Conservation (phyloP, 2,113 vertebrate species). For the Mungos mungo region DNA sequence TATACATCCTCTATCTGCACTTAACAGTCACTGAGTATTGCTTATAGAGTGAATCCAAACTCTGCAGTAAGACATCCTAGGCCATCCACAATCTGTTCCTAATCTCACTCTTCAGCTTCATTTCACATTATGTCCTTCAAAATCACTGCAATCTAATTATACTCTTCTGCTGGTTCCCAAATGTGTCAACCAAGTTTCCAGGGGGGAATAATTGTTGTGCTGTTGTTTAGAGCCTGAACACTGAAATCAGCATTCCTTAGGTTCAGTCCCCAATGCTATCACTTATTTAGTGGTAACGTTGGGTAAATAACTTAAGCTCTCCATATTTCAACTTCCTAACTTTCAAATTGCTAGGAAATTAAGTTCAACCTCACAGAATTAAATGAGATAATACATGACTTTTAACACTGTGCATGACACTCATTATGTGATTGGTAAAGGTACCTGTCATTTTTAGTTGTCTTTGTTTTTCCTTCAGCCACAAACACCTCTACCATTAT, state of each 20-base stretch:
- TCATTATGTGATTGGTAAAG: neutral
- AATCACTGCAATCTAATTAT: slow-evolving; percentile 66
- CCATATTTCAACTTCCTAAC: neutral
- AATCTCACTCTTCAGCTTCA: slow-evolving; percentile 78
- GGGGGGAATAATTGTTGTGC: slow-evolving; percentile 42
- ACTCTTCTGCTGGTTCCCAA: slow-evolving; percentile 45
- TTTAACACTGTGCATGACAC: neutral
- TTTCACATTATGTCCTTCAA: slow-evolving; percentile 77
- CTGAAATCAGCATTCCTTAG: neutral
- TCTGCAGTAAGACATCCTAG: slow-evolving; percentile 34
- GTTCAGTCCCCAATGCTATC: neutral
- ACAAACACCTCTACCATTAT: neutral
- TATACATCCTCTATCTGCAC: slow-evolving; percentile 20
- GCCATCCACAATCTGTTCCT: slow-evolving; percentile 72
- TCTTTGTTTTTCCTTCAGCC: neutral
- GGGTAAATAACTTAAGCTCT: neutral
- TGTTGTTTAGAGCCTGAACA: neutral
- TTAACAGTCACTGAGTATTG: slow-evolving; percentile 73
- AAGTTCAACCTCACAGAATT: neutral
- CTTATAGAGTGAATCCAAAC: slow-evolving; percentile 68
- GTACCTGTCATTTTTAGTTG: neutral
- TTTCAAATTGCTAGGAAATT: neutral
- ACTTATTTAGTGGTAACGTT: neutral
- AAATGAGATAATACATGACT: neutral
- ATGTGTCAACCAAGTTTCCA: slow-evolving; percentile 32